Percentiles rank a stretch among this genome's conserved stretches.
phyloP scores from a whole-genome alignment of 2,797 vertebrate species.

The Lutjanus campechanus region DNA sequence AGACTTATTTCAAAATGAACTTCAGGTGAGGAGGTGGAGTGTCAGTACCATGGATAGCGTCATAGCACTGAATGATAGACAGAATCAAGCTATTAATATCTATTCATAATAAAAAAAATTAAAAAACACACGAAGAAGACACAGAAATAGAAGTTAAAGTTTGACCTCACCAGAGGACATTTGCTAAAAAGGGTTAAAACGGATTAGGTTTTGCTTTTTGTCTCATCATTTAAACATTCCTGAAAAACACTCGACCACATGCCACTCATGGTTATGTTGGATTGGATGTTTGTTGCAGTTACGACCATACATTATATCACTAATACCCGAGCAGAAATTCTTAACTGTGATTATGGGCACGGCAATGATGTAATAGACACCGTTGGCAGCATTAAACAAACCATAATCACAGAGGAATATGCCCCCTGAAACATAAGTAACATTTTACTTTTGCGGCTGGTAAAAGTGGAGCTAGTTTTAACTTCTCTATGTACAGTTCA shows the following conservation, averaged over 20 bases:
- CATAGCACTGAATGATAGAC: not conserved
- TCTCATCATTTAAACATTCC: not conserved
- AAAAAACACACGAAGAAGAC: not conserved
- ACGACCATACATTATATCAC: constrained; percentile 21
- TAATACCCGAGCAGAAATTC: constrained; percentile 23
- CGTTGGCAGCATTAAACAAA: constrained; percentile 24
- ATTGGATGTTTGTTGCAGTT: constrained; percentile 12
- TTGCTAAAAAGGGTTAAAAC: not conserved
- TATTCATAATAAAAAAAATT: too few species aligned
- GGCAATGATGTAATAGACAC: constrained; percentile 34
- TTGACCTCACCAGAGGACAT: not conserved
- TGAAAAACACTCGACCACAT: not conserved
- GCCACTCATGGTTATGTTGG: not conserved
- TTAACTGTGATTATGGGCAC: constrained; percentile 26
- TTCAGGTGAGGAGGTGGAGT: not conserved
- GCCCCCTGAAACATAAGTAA: not conserved
- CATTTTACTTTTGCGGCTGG: constrained; percentile 3
- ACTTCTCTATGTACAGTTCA: not conserved
- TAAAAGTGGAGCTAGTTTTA: not conserved
- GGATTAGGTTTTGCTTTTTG: not conserved
- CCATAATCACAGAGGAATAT: constrained; percentile 36
- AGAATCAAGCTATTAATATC: not conserved
- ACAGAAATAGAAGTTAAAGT: not conserved
- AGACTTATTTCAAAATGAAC: not conserved
- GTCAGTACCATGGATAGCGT: constrained; percentile 57